Evolutionary conservation across 2,888 invertebrate species (phyloP).

Genomic region (Agelastica alni): DNA sequence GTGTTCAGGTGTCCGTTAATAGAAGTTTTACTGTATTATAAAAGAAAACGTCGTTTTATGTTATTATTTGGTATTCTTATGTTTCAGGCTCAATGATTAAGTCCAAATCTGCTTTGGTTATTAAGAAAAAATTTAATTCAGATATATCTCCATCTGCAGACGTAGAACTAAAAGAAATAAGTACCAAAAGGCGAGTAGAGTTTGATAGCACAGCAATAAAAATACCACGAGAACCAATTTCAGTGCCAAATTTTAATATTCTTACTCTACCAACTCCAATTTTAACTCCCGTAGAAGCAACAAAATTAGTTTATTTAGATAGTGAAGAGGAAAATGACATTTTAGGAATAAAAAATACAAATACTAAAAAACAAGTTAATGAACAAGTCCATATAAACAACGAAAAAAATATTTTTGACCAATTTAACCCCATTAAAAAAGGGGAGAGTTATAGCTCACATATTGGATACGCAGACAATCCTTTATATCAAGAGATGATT

Average conservation of each 20-base stretch:
- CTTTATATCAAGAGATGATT: constrained; percentile 61
- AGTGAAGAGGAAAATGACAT: constrained; percentile 62
- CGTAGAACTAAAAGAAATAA: constrained; percentile 39
- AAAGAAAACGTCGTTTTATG: too few species aligned
- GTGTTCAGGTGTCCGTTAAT: too few species aligned
- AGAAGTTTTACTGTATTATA: too few species aligned
- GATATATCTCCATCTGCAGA: constrained; percentile 52
- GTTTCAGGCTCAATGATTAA: constrained; percentile 58
- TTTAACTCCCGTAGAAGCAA: constrained; percentile 69
- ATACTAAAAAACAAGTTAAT: constrained; percentile 5
- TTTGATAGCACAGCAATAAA: constrained; percentile 50
- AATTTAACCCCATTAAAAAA: constrained; percentile 59
- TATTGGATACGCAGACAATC: constrained; percentile 57
- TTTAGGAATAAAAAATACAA: constrained; percentile 19
- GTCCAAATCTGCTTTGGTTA: constrained; percentile 64
- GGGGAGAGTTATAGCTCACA: constrained; percentile 63
- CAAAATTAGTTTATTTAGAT: constrained; percentile 70
- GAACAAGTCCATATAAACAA: constrained; percentile 22
- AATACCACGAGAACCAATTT: constrained; percentile 70
- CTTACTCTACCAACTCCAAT: constrained; percentile 67
- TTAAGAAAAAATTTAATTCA: constrained; percentile 58
- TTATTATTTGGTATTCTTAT: too few species aligned
- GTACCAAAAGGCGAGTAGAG: constrained; percentile 49
- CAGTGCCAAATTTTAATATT: constrained; percentile 72
- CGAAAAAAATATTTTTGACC: constrained; percentile 56